Conservation (phyloP, 1,140 invertebrate species). For the Sesamia nonagrioides region DNA sequence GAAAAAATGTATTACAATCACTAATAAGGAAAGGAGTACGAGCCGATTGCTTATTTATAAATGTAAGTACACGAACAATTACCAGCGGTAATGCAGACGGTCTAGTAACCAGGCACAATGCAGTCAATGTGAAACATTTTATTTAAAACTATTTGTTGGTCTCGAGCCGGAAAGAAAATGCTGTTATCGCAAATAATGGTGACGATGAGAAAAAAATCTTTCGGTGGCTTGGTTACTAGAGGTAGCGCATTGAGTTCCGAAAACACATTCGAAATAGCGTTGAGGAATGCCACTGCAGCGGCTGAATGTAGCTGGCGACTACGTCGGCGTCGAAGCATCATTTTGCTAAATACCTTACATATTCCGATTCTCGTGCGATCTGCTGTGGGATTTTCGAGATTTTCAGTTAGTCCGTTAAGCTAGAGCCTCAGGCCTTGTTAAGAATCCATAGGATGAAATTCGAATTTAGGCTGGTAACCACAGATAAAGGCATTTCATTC, state of each 20-base stretch:
- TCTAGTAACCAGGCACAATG: slow-evolving; percentile 10
- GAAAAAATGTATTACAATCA: slow-evolving; percentile 51
- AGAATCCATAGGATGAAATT: slow-evolving; percentile 78
- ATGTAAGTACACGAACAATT: slow-evolving; percentile 24
- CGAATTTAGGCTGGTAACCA: slow-evolving; percentile 71
- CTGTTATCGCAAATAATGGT: background rate
- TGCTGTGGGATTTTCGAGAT: slow-evolving; percentile 83
- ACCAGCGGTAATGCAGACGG: background rate
- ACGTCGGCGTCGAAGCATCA: slow-evolving; percentile 55
- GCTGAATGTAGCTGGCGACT: background rate
- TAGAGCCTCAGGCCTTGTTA: slow-evolving; percentile 76
- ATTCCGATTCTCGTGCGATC: slow-evolving; percentile 81
- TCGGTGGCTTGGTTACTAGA: background rate
- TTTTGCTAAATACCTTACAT: slow-evolving; percentile 84
- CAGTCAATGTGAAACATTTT: background rate
- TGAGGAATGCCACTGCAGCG: slow-evolving; percentile 55
- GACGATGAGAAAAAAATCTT: background rate
- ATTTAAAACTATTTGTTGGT: background rate
- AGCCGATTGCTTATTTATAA: slow-evolving; percentile 1
- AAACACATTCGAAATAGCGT: slow-evolving; percentile 43
- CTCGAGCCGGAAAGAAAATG: background rate
- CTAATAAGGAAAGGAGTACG: slow-evolving; percentile 17
- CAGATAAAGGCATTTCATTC: slow-evolving; percentile 62
- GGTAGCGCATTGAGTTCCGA: slow-evolving; percentile 5
- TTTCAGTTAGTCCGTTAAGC: slow-evolving; percentile 74